These are phyloP conservation scores for Hololepta plana DNA, from an alignment of 2,888 invertebrate genomes.

Conservation along the genomic window DNA sequence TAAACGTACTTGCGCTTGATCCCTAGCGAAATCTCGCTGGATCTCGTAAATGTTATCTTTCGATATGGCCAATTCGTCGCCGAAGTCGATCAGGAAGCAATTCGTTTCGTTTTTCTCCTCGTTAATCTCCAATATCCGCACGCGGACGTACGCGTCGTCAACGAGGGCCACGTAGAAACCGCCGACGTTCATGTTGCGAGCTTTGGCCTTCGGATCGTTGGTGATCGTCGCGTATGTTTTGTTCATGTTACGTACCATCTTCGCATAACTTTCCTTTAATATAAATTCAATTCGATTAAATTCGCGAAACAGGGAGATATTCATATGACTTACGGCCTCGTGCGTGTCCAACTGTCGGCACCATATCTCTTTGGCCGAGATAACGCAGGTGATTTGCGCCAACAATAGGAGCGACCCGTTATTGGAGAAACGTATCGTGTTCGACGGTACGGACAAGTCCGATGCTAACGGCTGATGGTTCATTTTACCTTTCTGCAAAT, in stretches of 20 bases:
- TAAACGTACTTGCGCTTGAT: constrained; percentile 47
- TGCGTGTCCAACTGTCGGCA: constrained; percentile 30
- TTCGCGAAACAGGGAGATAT: no score
- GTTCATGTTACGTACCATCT: no score
- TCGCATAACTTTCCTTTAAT: no score
- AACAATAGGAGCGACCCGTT: constrained; percentile 24
- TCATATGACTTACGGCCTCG: constrained; percentile 26
- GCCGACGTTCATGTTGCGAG: no score
- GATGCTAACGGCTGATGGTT: constrained; percentile 2
- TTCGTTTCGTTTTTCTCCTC: constrained; percentile 14
- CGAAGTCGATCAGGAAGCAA: constrained; percentile 59
- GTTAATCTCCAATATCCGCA: constrained; percentile 16
- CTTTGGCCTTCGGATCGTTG: no score
- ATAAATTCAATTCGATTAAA: no score
- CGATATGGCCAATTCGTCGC: constrained; percentile 43
- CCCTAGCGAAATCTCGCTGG: constrained; percentile 40
- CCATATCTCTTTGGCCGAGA: constrained; percentile 31
- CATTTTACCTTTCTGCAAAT: constrained; percentile 22
- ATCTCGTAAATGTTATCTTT: constrained; percentile 38
- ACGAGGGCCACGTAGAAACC: constrained; percentile 27
- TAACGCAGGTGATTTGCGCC: constrained; percentile 26
- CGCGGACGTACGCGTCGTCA: constrained; percentile 28
- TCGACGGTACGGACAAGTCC: constrained; percentile 23
- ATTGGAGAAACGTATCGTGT: constrained; percentile 21
- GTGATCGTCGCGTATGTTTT: no score